Conservation (phyloP, 2,888 invertebrate genomes). For the Tetramorium bicarinatum region DNA sequence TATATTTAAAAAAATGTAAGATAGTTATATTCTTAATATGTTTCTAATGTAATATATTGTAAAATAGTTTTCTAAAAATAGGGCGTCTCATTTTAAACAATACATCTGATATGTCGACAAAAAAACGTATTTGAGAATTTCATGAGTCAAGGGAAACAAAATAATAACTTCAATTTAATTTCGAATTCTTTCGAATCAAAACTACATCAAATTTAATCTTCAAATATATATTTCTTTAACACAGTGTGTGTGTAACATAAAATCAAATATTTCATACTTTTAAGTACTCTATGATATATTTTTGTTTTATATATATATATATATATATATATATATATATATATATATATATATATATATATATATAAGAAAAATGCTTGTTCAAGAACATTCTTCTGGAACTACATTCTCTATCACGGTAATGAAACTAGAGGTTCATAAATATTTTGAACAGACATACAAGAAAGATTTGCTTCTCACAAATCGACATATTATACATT, state of each 20-base stretch:
- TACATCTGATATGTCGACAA: background rate
- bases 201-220: background rate
- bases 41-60: background rate
- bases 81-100: background rate
- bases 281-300: background rate
- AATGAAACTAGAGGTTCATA: slow-evolving; percentile 47
- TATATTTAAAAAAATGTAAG: too few relatives aligned
- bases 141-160: background rate
- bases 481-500: background rate
- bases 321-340: too few relatives aligned
- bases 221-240: background rate
- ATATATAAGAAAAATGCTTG: background rate
- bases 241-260: background rate
- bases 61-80: too few relatives aligned
- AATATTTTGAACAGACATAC: slow-evolving; percentile 35
- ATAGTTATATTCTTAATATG: background rate
- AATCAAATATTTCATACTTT: background rate
- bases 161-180: background rate
- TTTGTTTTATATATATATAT: too few relatives aligned
- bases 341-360: too few relatives aligned
- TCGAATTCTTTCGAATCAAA: background rate
- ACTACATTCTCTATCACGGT: slow-evolving; percentile 15
- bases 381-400: slow-evolving; percentile 16
- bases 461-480: background rate
- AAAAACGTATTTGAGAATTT: background rate